Evolutionary conservation across 2,888 invertebrate species (phyloP), one percentile per base, ranked within the genome.

Genomic region (Aphidoletes aphidimyza): DNA sequence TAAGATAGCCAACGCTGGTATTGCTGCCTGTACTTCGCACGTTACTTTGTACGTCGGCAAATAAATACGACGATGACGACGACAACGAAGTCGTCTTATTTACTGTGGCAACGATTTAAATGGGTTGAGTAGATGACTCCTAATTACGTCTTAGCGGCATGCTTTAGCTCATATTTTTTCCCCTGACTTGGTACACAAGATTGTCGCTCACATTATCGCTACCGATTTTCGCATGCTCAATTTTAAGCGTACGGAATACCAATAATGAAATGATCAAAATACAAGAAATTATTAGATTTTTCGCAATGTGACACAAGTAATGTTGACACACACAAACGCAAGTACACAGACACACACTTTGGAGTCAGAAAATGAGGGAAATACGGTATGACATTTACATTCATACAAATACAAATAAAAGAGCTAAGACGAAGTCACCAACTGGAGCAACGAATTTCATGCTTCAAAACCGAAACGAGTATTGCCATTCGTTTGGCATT

Each of bases 251-350:
- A 30, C 17, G 14, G 2, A 3, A 30, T 11, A 30, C 34, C 69
- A 30, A 69, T 9, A 69, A 69, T 54, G 54, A 54, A 69, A 69
- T 69, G 69, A 69, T 69, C 2, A 69, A 69, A 69, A 69, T 0
- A 1, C 30, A 69, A 8, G 69, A 69, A 69, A 30, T 69, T 69
- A 69, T 69, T 30, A 42, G 6, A 34, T 69, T 69, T 69, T 69
- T 69, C 69, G 3, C 69, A 26, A 30, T 69, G 30, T 69, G 69
- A 30, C 69, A 69, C 69, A 69, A 34, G 30, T 5, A 9, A 30
- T 34, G 11, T 1, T 17, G 30, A 69, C 14, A 69, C 17, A n/a
- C n/a, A n/a, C n/a, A n/a, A n/a, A n/a, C n/a, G n/a, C n/a, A n/a
- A n/a, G n/a, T n/a, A n/a, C n/a, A n/a, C n/a, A n/a, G n/a, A n/a